These are phyloP conservation scores for Drosophila kambysellisi DNA, from an alignment of 2,888 invertebrate species.

Conservation along the genomic window DNA sequence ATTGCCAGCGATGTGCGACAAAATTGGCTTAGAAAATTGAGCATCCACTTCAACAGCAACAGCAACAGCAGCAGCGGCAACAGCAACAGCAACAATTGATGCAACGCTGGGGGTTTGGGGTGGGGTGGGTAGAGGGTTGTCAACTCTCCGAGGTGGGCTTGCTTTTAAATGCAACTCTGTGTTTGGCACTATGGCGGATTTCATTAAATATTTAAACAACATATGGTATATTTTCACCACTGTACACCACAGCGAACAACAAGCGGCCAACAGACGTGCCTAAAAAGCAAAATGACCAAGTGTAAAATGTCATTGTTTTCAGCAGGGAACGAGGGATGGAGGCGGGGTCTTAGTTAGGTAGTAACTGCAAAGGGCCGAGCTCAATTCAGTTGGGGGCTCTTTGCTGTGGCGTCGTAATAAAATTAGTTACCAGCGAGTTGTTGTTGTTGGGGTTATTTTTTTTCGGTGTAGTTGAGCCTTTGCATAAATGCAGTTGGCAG, in stretches of 20 bases:
- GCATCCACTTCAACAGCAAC: conserved; percentile 56
- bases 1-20: conserved; percentile 63
- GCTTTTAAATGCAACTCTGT: conserved; percentile 76
- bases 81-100: conserved; percentile 33
- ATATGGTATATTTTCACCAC: conserved; percentile 74
- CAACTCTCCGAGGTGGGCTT: conserved; percentile 30
- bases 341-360: background rate
- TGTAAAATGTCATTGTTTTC: conserved; percentile 76
- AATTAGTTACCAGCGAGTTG: conserved; percentile 62
- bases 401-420: conserved; percentile 71
- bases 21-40: conserved; percentile 80
- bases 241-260: conserved; percentile 10
- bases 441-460: conserved; percentile 23
- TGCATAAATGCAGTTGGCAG: conserved; percentile 78
- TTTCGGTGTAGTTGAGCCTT: conserved; percentile 34
- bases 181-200: conserved; percentile 70
- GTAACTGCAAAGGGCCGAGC: conserved; percentile 1
- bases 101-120: background rate
- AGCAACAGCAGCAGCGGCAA: conserved; percentile 17
- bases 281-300: conserved; percentile 68
- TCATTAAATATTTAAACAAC: conserved; percentile 78
- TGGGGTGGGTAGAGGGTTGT: no score
- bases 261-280: conserved; percentile 32
- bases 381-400: conserved; percentile 66
- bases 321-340: conserved; percentile 2